Conservation (phyloP, 2,797 vertebrate genomes). For the Acropternis orthonyx region DNA sequence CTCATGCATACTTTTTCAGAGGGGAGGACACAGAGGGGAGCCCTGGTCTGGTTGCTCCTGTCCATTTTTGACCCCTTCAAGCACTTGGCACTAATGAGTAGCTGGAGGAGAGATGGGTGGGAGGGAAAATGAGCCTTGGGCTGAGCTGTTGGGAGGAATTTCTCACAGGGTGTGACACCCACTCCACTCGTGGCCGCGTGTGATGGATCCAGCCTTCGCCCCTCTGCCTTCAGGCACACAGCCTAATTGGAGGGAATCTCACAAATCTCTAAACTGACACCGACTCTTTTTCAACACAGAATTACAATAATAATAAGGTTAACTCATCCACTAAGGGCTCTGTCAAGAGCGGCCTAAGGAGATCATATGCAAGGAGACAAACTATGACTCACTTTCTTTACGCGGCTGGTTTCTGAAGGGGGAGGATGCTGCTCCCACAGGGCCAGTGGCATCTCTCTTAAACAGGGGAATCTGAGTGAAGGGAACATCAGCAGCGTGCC, state of each 20-base stretch:
- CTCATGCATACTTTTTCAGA: neutral
- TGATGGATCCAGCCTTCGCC: neutral
- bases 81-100: neutral
- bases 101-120: neutral
- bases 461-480: neutral
- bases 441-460: neutral
- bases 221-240: neutral
- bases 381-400: neutral
- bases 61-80: neutral
- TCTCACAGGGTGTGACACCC: neutral
- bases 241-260: slow-evolving; percentile 16
- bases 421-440: neutral
- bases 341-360: slow-evolving; percentile 21
- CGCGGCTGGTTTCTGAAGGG: neutral
- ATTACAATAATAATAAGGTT: slow-evolving; percentile 47
- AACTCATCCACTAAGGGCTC: slow-evolving; percentile 5
- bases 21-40: neutral
- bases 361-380: neutral
- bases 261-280: slow-evolving; percentile 19
- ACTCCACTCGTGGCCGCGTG: accelerated
- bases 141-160: neutral
- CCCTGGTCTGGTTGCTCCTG: neutral
- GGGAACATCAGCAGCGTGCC: neutral
- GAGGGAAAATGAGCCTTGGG: neutral
- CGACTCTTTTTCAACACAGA: neutral